phyloP scores from a whole-genome alignment of 2,797 vertebrate genomes.

The Chiloscyllium punctatum region DNA sequence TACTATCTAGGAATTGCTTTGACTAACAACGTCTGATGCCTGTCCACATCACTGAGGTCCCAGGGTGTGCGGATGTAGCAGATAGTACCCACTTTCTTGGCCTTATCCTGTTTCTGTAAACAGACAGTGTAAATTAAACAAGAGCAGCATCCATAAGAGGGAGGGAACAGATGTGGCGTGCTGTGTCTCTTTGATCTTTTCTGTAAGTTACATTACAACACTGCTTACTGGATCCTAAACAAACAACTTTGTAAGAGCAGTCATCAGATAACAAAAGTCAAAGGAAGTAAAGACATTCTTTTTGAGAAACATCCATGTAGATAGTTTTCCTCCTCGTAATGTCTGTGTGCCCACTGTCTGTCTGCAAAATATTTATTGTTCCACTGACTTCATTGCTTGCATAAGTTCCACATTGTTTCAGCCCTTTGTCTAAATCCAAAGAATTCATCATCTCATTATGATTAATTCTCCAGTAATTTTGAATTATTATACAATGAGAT shows the following conservation, averaged over 20 bases:
- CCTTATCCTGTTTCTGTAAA: not conserved
- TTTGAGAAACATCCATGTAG: not conserved
- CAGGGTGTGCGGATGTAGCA: not conserved
- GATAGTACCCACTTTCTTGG: not conserved
- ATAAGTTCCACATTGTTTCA: not conserved
- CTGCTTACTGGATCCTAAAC: not conserved
- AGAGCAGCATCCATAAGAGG: not conserved
- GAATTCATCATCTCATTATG: not conserved
- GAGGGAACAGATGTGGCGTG: not conserved
- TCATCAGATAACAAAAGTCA: constrained; percentile 14
- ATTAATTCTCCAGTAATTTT: not conserved
- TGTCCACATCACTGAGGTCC: not conserved
- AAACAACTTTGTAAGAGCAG: not conserved
- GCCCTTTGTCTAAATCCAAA: not conserved
- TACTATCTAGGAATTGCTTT: not conserved
- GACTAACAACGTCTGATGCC: not conserved
- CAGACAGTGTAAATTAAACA: not conserved
- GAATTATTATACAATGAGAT: too few relatives aligned
- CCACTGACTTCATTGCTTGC: not conserved
- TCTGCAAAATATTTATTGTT: not conserved
- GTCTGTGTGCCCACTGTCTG: constrained; percentile 13
- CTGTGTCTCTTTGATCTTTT: not conserved
- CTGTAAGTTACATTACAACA: not conserved
- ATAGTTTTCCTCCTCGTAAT: constrained; percentile 23
- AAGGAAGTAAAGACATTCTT: constrained; percentile 15